Conservation (phyloP, 1,140 invertebrate species). For the Himalopsyche phryganea region DNA sequence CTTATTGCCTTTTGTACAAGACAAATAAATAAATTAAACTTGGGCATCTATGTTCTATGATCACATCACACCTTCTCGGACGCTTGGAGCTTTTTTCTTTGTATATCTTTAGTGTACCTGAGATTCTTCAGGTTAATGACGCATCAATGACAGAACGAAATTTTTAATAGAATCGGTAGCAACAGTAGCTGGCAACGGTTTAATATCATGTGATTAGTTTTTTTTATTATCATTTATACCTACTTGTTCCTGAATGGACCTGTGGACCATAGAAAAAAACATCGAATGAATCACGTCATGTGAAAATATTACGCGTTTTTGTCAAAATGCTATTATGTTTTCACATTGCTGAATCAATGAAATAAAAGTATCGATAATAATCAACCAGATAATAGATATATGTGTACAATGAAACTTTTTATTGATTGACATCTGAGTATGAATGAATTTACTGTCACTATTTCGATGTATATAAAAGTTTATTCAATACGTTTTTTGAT, state of each 20-base stretch:
- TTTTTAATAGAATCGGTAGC: conserved; percentile 36
- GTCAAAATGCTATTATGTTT: no score
- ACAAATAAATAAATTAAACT: no score
- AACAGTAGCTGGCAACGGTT: conserved; percentile 32
- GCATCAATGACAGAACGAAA: conserved; percentile 35
- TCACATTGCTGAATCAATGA: no score
- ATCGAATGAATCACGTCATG: conserved; percentile 5
- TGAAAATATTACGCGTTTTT: no score
- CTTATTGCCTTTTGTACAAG: no score
- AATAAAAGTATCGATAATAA: no score
- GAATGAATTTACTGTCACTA: no score
- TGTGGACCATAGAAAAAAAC: conserved; percentile 17
- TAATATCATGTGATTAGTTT: conserved; percentile 32
- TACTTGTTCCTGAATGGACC: conserved; percentile 27
- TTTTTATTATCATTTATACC: conserved; percentile 29
- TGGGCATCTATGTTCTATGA: conserved; percentile 3
- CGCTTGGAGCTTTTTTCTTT: conserved; percentile 1
- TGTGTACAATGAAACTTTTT: no score
- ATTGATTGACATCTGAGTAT: no score
- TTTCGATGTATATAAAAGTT: no score
- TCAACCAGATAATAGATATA: no score
- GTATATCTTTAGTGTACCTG: conserved; percentile 7
- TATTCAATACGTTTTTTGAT: no score
- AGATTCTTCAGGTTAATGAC: conserved; percentile 33
- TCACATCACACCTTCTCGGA: conserved; percentile 6